Percentiles rank a stretch among this genome's conserved stretches.
phyloP scores from a whole-genome alignment of 2,797 vertebrate species.

The Anisognathus igniventris region DNA sequence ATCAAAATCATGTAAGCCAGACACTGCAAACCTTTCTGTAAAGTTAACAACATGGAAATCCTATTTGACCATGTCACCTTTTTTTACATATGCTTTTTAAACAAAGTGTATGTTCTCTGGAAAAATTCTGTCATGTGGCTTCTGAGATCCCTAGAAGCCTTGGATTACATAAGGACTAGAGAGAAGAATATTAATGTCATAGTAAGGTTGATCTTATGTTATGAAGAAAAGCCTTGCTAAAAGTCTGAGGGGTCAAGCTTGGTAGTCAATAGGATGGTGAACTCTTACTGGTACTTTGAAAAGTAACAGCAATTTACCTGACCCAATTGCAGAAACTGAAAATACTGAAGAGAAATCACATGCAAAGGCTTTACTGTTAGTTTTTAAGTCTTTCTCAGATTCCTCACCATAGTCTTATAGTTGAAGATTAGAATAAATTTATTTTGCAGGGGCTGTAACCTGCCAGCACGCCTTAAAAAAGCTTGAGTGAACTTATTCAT shows the following conservation, averaged over 20 bases:
- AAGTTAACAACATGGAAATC: background rate
- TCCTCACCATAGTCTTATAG: background rate
- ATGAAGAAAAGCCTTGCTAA: background rate
- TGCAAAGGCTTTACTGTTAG: background rate
- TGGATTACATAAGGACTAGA: background rate
- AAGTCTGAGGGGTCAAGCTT: background rate
- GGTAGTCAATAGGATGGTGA: background rate
- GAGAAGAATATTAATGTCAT: background rate
- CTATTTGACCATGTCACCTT: background rate
- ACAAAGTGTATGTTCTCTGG: background rate
- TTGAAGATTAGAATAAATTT: background rate
- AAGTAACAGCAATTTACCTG: background rate
- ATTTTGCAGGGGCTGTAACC: background rate
- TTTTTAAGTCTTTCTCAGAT: background rate
- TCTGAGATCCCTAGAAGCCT: background rate
- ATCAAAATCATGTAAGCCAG: background rate
- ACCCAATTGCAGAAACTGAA: background rate
- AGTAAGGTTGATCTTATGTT: background rate
- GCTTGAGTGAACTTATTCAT: background rate
- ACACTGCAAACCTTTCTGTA: background rate
- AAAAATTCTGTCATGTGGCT: background rate
- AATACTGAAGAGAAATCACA: background rate
- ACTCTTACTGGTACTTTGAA: background rate
- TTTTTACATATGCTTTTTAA: background rate
- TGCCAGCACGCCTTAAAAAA: background rate